Base-by-base conservation (phyloP, 2,888 invertebrate species). In the Agelastica alni region DNA sequence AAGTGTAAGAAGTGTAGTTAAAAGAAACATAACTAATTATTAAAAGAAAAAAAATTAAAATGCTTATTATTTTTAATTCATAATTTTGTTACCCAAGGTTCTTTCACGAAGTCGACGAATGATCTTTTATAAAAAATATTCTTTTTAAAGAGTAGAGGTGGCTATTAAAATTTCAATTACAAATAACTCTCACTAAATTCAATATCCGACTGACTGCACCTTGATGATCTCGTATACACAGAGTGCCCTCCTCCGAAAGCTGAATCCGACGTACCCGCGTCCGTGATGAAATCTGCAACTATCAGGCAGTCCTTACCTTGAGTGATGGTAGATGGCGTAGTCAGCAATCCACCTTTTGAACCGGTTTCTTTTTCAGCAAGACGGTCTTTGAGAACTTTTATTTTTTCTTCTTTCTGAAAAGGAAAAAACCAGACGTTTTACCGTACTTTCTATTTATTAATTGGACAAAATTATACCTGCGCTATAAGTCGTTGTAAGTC, bases 401-500 rank as follows among this genome's bases (percentile, higher is more conserved):
- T 92, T 73, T 91, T 89, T 72, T 93, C 93, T 79, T 93, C 93
- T 80, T 93, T 93, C 92, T 93, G 80, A 22, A 60, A 55, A 55
- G 52, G 30, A 45, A n/a, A 41, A 2, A 45, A 18, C 28, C 3
- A 36, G 16, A 12, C 3, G 14, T 36, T 36, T 3, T 14, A 16
- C n/a, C n/a, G n/a, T n/a, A n/a, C n/a, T n/a, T n/a, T n/a, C n/a
- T n/a, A n/a, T n/a, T n/a, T n/a, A n/a, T n/a, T n/a, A n/a, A n/a
- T n/a, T n/a, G n/a, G n/a, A 10, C 6, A 1, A 44, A 31, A 32
- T n/a, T 12, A 10, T 77, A 96, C 96, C 85, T 91, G 91, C 64
- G 91, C 86, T 74, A 99, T 96, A 66, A 96, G 88, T 79, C 91
- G 89, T 80, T 96, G 95, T 60, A 99, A 82, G 72, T 97, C 95